A percentile compares a stretch with the other conserved stretches of the same genome.
Evolutionary conservation across 2,113 vertebrate genomes (phyloP).

Genomic region (Mola mola): DNA sequence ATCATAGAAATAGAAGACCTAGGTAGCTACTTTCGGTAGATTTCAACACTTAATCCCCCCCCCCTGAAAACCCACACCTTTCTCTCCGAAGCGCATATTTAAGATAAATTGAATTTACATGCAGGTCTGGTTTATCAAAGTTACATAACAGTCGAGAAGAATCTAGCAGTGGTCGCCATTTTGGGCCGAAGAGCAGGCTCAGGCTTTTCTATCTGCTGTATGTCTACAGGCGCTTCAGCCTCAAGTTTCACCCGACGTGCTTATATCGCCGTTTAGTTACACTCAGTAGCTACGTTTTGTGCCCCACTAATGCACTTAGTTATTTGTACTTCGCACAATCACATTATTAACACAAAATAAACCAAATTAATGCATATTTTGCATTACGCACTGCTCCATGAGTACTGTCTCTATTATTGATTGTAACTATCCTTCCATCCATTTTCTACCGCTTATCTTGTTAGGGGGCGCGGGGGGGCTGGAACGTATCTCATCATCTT

Average conservation of each 20-base stretch:
- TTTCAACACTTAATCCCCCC: background rate
- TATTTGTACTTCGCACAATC: no score
- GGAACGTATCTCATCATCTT: no score
- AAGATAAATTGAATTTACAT: accelerated
- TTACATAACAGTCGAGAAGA: no score
- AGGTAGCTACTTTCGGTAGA: constrained; percentile 15
- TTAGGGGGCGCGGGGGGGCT: no score
- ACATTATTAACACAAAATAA: no score
- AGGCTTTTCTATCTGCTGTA: constrained; percentile 57
- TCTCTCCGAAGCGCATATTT: accelerated
- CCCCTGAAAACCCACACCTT: accelerated
- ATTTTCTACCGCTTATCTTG: no score
- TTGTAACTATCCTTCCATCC: no score
- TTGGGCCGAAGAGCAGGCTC: background rate
- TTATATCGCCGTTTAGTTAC: background rate
- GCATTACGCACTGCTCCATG: no score
- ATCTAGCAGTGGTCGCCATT: constrained; percentile 35
- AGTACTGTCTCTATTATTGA: no score
- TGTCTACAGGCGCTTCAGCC: constrained; percentile 43
- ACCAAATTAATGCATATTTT: no score
- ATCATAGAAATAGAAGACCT: constrained; percentile 71
- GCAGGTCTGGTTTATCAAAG: background rate
- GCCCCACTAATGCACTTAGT: background rate
- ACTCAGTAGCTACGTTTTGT: background rate
- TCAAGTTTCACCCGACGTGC: background rate